Conservation (phyloP, 1,140 invertebrate species). For the Brachionus rubens region DNA sequence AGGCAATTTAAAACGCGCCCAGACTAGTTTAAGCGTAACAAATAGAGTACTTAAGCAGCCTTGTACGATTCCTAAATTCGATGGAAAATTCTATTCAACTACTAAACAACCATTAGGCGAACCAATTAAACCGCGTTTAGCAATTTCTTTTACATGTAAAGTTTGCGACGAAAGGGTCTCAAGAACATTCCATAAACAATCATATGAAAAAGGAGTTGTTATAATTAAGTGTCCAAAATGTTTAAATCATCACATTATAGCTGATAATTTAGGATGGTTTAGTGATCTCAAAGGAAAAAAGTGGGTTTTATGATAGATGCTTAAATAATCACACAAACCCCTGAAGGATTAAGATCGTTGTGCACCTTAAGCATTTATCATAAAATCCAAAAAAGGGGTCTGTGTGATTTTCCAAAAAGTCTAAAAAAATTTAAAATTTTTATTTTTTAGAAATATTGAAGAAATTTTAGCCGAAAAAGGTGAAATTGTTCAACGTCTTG, state of each 20-base stretch:
- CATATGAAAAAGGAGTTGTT: slow-evolving; percentile 79
- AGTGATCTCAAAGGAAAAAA: slow-evolving; percentile 68
- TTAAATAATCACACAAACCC: slow-evolving; percentile 12
- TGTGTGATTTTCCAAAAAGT: neutral
- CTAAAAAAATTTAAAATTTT: neutral
- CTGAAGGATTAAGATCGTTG: neutral
- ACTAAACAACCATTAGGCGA: neutral
- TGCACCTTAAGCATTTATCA: slow-evolving; percentile 21
- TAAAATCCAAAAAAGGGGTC: neutral
- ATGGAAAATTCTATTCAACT: neutral
- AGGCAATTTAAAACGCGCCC: neutral
- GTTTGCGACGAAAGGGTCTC: slow-evolving; percentile 71
- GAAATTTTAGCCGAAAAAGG: slow-evolving; percentile 75
- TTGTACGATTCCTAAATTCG: neutral
- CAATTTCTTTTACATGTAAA: slow-evolving; percentile 73
- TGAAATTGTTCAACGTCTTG: slow-evolving; percentile 67
- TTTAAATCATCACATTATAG: slow-evolving; percentile 80
- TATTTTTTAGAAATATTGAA: slow-evolving; percentile 70
- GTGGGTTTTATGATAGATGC: slow-evolving; percentile 50
- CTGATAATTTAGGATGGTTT: slow-evolving; percentile 88
- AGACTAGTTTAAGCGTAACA: too few species aligned
- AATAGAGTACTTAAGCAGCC: too few species aligned
- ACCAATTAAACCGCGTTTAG: slow-evolving; percentile 34
- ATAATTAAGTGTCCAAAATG: slow-evolving; percentile 80
- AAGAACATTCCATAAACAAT: slow-evolving; percentile 77